Evolutionary conservation across 2,888 invertebrate species (phyloP).

Genomic region (Thecophora atra): DNA sequence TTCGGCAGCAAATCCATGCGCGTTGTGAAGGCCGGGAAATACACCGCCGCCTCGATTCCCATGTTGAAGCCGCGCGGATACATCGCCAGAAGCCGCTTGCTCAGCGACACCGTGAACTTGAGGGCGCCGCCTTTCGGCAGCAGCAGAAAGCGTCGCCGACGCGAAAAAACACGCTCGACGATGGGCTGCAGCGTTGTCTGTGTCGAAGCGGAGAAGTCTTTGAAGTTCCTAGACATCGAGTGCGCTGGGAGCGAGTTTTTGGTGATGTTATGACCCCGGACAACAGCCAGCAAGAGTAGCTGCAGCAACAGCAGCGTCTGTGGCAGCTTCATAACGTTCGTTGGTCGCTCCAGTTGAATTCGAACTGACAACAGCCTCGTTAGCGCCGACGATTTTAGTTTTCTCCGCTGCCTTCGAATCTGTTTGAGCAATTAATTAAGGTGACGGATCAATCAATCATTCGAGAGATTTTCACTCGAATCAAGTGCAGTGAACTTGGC

Average conservation of each 20-base stretch:
- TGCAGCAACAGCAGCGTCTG: neutral
- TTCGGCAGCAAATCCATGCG: slow-evolving; percentile 60
- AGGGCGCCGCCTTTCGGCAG: slow-evolving; percentile 57
- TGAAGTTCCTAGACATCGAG: neutral
- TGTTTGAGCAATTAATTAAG: neutral
- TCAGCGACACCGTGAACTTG: slow-evolving; percentile 55
- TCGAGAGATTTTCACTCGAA: no score
- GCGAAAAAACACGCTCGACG: slow-evolving; percentile 56
- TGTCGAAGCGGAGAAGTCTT: neutral
- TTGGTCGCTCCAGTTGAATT: neutral
- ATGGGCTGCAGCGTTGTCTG: slow-evolving; percentile 48
- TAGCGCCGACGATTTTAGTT: neutral
- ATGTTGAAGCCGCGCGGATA: slow-evolving; percentile 55
- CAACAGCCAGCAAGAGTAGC: neutral
- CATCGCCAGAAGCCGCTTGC: slow-evolving; percentile 53
- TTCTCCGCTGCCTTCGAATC: no score
- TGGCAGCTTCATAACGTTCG: neutral
- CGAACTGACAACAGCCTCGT: neutral
- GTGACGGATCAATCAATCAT: no score
- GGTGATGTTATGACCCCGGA: neutral
- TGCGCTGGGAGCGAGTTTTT: neutral
- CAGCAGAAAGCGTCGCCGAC: slow-evolving; percentile 57
- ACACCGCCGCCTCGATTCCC: slow-evolving; percentile 55
- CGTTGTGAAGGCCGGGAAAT: slow-evolving; percentile 56
- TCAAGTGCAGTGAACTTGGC: no score